These are phyloP conservation scores for Stylophora pistillata DNA, from an alignment of 64 coral and sea anemone genomes.

Conservation along the genomic window DNA sequence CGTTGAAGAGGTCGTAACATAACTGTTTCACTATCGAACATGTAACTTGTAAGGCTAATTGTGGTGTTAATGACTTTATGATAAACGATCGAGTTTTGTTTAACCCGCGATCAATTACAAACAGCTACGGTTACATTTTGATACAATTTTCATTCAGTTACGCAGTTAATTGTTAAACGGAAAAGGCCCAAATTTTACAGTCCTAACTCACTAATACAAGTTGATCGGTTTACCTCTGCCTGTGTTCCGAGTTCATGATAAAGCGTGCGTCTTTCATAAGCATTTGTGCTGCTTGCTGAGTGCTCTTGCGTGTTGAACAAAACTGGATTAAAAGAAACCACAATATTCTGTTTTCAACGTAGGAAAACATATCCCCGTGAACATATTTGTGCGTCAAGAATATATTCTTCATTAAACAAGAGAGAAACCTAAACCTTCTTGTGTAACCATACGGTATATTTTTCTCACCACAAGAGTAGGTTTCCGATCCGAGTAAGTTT, in stretches of 20 bases:
- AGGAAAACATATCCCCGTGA: no score
- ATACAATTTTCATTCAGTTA: no score
- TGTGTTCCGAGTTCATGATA: slow-evolving; percentile 95
- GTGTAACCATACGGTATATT: not conserved
- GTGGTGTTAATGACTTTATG: no score
- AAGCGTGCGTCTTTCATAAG: slow-evolving; percentile 92
- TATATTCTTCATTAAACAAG: not conserved
- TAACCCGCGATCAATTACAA: no score
- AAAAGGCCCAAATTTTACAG: no score
- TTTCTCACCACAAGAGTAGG: slow-evolving; percentile 96
- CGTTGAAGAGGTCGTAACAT: no score
- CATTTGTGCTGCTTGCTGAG: slow-evolving; percentile 86
- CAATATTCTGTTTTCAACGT: not conserved
- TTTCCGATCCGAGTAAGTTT: slow-evolving; percentile 88
- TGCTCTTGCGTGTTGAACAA: slow-evolving; percentile 93
- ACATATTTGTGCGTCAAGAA: not conserved
- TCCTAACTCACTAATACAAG: not conserved
- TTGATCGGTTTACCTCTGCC: slow-evolving; percentile 73
- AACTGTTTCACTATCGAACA: no score
- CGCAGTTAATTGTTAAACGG: no score
- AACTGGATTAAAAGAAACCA: slow-evolving; percentile 54
- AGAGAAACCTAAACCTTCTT: not conserved
- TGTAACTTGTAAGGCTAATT: no score
- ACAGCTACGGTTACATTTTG: no score
- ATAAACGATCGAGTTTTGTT: no score